Evolutionary conservation across 1,140 invertebrate genomes (phyloP).

Genomic region (Tetragnatha versicolor): DNA sequence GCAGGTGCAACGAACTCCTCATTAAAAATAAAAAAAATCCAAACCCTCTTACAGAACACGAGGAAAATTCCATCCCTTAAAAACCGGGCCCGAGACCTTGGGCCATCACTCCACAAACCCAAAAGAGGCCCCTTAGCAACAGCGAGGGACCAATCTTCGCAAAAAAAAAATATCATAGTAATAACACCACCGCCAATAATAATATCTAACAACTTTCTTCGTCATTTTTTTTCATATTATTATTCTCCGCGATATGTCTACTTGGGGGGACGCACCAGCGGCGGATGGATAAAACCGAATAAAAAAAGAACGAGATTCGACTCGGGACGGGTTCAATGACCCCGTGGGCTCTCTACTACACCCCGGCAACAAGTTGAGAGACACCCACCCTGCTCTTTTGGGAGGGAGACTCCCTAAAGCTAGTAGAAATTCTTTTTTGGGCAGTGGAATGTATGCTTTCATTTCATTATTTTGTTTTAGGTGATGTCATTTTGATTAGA

Average conservation of each 20-base stretch:
- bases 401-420: slow-evolving; percentile 20
- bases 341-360: slow-evolving; percentile 3
- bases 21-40: background rate
- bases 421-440: too few species aligned
- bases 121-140: slow-evolving; percentile 15
- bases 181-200: background rate
- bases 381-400: slow-evolving; percentile 25
- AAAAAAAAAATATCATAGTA: background rate
- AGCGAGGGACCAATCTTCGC: background rate
- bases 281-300: slow-evolving; percentile 20
- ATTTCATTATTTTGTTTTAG: too few species aligned
- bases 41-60: background rate
- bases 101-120: background rate
- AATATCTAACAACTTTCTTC: background rate
- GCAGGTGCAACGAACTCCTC: slow-evolving; percentile 12
- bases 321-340: slow-evolving; percentile 16
- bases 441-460: too few species aligned
- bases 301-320: slow-evolving; percentile 32
- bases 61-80: background rate
- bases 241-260: slow-evolving; percentile 23
- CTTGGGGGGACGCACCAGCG: slow-evolving; percentile 12
- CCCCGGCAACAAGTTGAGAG: slow-evolving; percentile 33
- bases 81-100: background rate
- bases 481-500: too few species aligned
- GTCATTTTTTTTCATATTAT: background rate